Evolutionary conservation across 53 echinoderm and acorn worm species (phyloP), one percentile per base, ranked within the genome.

Genomic region (Astropecten irregularis): DNA sequence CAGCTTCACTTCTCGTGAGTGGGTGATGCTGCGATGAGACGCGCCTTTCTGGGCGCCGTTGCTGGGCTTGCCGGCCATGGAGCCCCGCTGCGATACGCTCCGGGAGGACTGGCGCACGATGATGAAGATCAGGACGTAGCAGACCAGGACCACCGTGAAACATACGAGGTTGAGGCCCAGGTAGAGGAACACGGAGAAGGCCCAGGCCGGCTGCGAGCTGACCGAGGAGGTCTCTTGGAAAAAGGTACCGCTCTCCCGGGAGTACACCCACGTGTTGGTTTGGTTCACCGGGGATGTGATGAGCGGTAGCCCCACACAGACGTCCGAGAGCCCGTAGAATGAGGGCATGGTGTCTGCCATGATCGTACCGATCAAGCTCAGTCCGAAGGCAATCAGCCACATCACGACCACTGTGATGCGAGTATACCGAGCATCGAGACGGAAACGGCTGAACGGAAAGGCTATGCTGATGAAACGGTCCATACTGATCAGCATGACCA

Each of bases 111-210:
- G 49, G 56, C 59, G 48, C 9, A 88, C 88, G n/a, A 69, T 48
- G 68, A 85, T 27, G 58, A 88, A 92, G 22, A 92, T 92, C 30
- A 69, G 35, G 33, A 88, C 32, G 70, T 92, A 92, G 29, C 92
- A 84, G 55, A 92, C 6, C 3, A 92, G 77, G 26, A 92, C 88
- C 11, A 88, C 51, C 3, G 64, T 0, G 40, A 92, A 92, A 20
- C 76, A 85, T 32, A 71, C 2, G 40, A 92, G 76, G 63, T 92
- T 92, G 18, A 92, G 69, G 3, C 76, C 88, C 2, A 92, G 47
- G 59, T 88, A 92, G 0, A 92, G 69, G 13, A 87, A 69, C 22
- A 88, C 84, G 2, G 92, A 92, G 54, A 88, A 92, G 33, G 28
- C 56, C 74, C 92, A 92, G 26, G 89, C 73, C 3, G 89, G 89